Evolutionary conservation across 2,888 invertebrate genomes (phyloP), one percentile per base, ranked within the genome.

Genomic region (Leucophora obtusa): DNA sequence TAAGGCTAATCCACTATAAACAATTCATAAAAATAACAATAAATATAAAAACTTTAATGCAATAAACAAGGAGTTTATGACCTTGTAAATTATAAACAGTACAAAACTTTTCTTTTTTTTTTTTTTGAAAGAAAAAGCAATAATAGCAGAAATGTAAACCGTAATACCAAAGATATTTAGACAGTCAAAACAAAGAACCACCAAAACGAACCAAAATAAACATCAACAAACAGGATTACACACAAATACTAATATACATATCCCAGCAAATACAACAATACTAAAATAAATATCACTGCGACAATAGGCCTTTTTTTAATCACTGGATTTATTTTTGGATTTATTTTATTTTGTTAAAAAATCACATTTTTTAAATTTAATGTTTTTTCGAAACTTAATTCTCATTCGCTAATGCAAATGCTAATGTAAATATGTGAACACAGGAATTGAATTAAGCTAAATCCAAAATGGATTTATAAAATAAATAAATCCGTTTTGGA

Each of bases 31-130:
- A 68, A 58, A 43, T 62, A 58, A 58, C 56, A 70, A 75, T 79
- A 71, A 79, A 66, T 58, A 63, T 66, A 17, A n/a, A 79, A 75
- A 68, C 74, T 75, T 56, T 51, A 66, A 62, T 35, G 51, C 50
- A 68, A 79, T 71, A 79, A 79, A 75, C 58, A 71, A 60, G 21
- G 28, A n/a, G 56, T 79, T 71, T 79, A 79, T 71, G 66, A 71
- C 59, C 71, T 71, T 68, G 70, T 75, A 62, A 79, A 75, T 35
- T 66, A 47, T 47, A 43, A 14, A 21, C 21, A 4, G 43, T 43
- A 43, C 9, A 43, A 47, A 47, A 47, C 43, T 47, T 47, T 3
- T 47, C 15, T 14, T n/a, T 14, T 47, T 47, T 47, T 47, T 5
- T 47, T n/a, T n/a, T 47, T n/a, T 4, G 15, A 7, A n/a, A 21